Evolutionary conservation across 2,113 vertebrate genomes (phyloP).

Genomic region (sheep (Ovis aries)): DNA sequence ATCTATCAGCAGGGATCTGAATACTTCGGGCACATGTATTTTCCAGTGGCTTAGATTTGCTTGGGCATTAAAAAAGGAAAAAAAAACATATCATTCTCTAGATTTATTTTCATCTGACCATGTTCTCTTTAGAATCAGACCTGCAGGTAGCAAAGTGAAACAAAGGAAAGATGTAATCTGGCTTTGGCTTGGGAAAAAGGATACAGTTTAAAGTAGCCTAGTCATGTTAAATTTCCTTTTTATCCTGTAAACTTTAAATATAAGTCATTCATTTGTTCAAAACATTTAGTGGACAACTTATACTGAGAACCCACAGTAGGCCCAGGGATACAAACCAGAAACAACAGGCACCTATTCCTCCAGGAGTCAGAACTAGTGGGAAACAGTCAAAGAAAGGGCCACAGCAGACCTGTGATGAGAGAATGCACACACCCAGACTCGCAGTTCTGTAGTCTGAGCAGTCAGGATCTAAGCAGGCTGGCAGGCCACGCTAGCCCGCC

Average conservation of each 20-base stretch:
- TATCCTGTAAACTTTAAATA: constrained; percentile 34
- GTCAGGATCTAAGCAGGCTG: not conserved
- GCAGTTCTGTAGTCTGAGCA: not conserved
- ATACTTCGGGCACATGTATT: constrained; percentile 80
- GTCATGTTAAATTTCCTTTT: constrained; percentile 16
- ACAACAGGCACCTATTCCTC: not conserved
- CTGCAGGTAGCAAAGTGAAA: not conserved
- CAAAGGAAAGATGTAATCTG: not conserved
- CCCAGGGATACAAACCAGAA: not conserved
- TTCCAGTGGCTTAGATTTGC: constrained; percentile 77
- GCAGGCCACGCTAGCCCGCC: not conserved
- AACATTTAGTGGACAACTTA: not conserved
- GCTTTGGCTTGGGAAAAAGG: not conserved
- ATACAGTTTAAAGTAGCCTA: not conserved
- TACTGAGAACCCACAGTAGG: not conserved
- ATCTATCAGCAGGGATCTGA: constrained; percentile 85
- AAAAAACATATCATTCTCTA: constrained; percentile 26
- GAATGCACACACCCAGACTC: not conserved
- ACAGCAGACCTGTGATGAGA: not conserved
- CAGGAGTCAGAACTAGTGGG: not conserved
- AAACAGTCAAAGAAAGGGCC: not conserved
- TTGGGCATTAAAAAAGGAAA: constrained; percentile 42
- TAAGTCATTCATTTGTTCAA: constrained; percentile 25
- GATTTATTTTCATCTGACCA: not conserved
- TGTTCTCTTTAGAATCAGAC: not conserved